Evolutionary conservation across 1,140 invertebrate species (phyloP).

Genomic region (Olivierus martensii): DNA sequence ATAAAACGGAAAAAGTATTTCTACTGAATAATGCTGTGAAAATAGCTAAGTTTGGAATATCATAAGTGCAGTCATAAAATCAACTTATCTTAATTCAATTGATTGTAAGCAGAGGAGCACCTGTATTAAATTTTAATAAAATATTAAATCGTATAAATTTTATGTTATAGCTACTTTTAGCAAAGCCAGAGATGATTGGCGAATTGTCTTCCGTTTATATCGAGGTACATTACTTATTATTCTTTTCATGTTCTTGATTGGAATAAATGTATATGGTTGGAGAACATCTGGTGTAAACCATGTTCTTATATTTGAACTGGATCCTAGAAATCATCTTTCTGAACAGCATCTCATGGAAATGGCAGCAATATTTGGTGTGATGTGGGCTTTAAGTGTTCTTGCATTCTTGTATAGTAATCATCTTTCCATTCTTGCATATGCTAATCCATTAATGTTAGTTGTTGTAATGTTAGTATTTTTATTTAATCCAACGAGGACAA

Average conservation of each 20-base stretch:
- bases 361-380: slow-evolving; percentile 82
- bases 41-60: no score
- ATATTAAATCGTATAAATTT: no score
- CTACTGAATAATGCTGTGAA: no score
- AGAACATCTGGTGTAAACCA: slow-evolving; percentile 96
- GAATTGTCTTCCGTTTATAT: slow-evolving; percentile 71
- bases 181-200: slow-evolving; percentile 42
- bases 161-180: no score
- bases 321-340: slow-evolving; percentile 86
- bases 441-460: slow-evolving; percentile 74
- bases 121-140: no score
- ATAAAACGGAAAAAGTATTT: no score
- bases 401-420: slow-evolving; percentile 61
- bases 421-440: slow-evolving; percentile 78
- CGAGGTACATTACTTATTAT: slow-evolving; percentile 84
- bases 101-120: no score
- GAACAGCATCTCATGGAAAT: slow-evolving; percentile 96
- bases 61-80: no score
- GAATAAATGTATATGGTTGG: slow-evolving; percentile 97
- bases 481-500: slow-evolving; percentile 83
- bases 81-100: no score
- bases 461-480: slow-evolving; percentile 77
- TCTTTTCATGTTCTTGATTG: slow-evolving; percentile 88
- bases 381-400: slow-evolving; percentile 74
- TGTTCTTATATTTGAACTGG: slow-evolving; percentile 95